Percentiles rank a stretch among this genome's conserved stretches.
These are phyloP conservation scores for Lasius fuliginosus DNA, from an alignment of 2,888 invertebrate genomes.

Conservation along the genomic window DNA sequence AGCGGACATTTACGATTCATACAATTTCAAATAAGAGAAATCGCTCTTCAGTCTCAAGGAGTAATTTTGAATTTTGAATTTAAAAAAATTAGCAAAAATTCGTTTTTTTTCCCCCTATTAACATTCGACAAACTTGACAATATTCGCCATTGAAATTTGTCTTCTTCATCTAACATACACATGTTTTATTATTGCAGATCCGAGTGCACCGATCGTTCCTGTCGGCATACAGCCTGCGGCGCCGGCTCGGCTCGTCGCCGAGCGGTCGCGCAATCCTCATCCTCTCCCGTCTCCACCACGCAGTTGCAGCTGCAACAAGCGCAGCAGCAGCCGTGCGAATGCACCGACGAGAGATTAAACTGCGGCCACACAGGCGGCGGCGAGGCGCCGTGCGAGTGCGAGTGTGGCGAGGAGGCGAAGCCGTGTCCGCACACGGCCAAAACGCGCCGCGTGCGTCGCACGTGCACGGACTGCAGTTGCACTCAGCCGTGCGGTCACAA, in stretches of 20 bases:
- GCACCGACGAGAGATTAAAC: constrained; percentile 68
- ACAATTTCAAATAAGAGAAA: neutral
- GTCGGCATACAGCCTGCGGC: constrained; percentile 79
- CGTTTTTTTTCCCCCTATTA: neutral
- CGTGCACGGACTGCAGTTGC: constrained; percentile 79
- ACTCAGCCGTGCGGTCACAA: constrained; percentile 81
- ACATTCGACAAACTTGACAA: neutral
- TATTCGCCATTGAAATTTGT: neutral
- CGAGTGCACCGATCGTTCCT: constrained; percentile 82
- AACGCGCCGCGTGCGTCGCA: constrained; percentile 76
- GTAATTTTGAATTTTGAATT: constrained; percentile 1
- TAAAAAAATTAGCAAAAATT: neutral
- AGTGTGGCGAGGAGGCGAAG: constrained; percentile 74
- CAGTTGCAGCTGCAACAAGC: constrained; percentile 60
- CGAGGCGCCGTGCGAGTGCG: constrained; percentile 78
- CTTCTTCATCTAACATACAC: neutral
- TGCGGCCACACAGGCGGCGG: constrained; percentile 68
- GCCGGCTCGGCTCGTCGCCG: constrained; percentile 75
- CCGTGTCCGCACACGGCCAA: constrained; percentile 82
- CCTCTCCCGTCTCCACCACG: constrained; percentile 59
- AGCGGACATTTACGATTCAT: neutral
- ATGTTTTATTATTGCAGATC: constrained; percentile 76
- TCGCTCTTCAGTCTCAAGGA: no score
- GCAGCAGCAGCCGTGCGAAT: constrained; percentile 66
- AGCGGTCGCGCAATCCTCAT: constrained; percentile 58